Base-by-base conservation (phyloP, 1,140 invertebrate genomes). In the Philotrypesis tridentata region DNA sequence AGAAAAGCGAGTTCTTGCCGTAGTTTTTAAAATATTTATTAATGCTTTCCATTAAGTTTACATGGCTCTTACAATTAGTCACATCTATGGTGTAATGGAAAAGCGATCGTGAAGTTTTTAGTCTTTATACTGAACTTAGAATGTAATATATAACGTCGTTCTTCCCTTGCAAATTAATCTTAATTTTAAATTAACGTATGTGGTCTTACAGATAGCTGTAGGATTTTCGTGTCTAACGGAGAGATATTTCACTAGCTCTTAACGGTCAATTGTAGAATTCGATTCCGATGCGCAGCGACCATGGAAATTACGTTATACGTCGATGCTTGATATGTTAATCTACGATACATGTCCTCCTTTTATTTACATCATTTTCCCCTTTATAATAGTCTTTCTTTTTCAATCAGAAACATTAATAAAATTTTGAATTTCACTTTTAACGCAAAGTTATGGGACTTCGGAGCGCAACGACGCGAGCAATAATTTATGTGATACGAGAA, bases 21-120 rank as follows among this genome's bases (percentile, higher is more conserved):
- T n/a, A n/a, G 25, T 55, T 60, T 60, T 74, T 60, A 74, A 74
- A 74, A 74, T 74, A 60, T 74, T 74, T 74, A 74, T 61, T 74
- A 17, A 60, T 55, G 72, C 7, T 37, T 63, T n/a, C 25, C 14
- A 8, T 73, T 23, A 37, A 63, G 37, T 75, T 25, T 75, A 75
- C 73, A 75, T 63, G 11, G 17, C 37, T 61, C n/a, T 14, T 55
- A 48, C n/a, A 60, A 11, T 73, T 60, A 29, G 37, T 43, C 14
- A 43, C 33, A 43, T 72, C 23, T 72, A 43, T n/a, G 37, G 37
- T 27, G 37, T 60, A 23, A 71, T 71, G 37, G 8, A 25, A 37
- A 71, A 2, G 37, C 8, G 11, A 3, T 31, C 43, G 21, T 43
- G 37, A 9, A 40, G 33, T 27, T 71, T 23, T 40, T n/a, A n/a